Evolutionary conservation across 2,113 vertebrate species (phyloP).

Genomic region (Gymnocephalus cernua): DNA sequence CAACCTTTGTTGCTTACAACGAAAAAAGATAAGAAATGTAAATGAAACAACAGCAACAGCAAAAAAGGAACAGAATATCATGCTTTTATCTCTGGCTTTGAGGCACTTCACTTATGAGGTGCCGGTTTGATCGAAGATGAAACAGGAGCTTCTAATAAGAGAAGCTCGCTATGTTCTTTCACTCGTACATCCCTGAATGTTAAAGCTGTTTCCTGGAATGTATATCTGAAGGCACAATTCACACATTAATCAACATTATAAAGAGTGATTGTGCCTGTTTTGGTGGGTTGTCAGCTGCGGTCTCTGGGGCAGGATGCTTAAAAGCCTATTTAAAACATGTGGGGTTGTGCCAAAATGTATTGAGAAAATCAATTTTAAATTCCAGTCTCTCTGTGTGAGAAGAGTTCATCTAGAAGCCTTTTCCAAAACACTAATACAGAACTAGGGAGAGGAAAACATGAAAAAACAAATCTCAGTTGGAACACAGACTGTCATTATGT

Average conservation of each 20-base stretch:
- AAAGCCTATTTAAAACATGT: constrained; percentile 44
- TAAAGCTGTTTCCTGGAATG: constrained; percentile 6
- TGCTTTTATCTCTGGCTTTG: constrained; percentile 33
- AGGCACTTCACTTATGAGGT: constrained; percentile 10
- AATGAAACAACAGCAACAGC: constrained; percentile 24
- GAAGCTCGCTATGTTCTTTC: constrained; percentile 9
- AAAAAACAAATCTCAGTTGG: not conserved
- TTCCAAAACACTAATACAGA: not conserved
- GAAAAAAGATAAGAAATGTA: constrained; percentile 7
- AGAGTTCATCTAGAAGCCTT: constrained; percentile 8
- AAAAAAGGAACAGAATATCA: not conserved
- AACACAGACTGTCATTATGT: not conserved
- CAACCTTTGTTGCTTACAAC: constrained; percentile 9
- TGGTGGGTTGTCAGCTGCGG: not conserved
- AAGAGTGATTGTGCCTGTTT: constrained; percentile 3
- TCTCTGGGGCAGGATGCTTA: constrained; percentile 33
- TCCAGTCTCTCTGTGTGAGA: constrained; percentile 8
- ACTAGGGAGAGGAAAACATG: not conserved
- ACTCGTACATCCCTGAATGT: not conserved
- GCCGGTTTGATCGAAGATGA: constrained; percentile 27
- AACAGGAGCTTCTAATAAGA: constrained; percentile 3
- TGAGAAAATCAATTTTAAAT: constrained; percentile 27
- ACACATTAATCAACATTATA: constrained; percentile 35
- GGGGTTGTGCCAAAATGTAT: constrained; percentile 16
- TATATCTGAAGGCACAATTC: constrained; percentile 15